These are phyloP conservation scores for Petrocephalus zakoni DNA, from an alignment of 2,113 vertebrate species.

Conservation along the genomic window DNA sequence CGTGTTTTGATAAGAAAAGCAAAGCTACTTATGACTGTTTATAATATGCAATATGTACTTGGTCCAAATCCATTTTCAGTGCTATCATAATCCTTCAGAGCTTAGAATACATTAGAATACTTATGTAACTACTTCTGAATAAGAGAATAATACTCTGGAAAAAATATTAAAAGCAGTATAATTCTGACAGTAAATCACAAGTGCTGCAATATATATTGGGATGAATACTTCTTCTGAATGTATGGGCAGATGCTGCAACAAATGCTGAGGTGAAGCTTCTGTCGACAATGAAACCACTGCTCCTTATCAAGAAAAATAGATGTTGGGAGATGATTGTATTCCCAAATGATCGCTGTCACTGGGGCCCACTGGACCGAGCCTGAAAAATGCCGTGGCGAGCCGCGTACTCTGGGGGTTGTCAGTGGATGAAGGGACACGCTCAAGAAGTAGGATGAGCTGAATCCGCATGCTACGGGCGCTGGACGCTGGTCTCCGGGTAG, in stretches of 20 bases:
- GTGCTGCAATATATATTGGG: not conserved
- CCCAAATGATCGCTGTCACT: conserved; percentile 1
- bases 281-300: not conserved
- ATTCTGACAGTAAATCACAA: not conserved
- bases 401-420: not conserved
- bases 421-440: not conserved
- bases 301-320: conserved; percentile 19
- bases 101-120: conserved; percentile 5
- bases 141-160: not conserved
- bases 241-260: not conserved
- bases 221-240: not conserved
- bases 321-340: conserved; percentile 5
- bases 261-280: conserved; percentile 16
- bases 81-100: not conserved
- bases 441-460: not conserved
- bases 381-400: conserved; percentile 10
- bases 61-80: conserved; percentile 9
- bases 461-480: not conserved
- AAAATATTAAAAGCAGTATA: not conserved
- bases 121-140: not conserved
- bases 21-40: not conserved
- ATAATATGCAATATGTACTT: conserved; percentile 2
- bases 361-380: not conserved
- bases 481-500: not conserved
- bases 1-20: not conserved